Conservation (phyloP, 2,113 vertebrate genomes). For the Pomatorhinus ruficollis region DNA sequence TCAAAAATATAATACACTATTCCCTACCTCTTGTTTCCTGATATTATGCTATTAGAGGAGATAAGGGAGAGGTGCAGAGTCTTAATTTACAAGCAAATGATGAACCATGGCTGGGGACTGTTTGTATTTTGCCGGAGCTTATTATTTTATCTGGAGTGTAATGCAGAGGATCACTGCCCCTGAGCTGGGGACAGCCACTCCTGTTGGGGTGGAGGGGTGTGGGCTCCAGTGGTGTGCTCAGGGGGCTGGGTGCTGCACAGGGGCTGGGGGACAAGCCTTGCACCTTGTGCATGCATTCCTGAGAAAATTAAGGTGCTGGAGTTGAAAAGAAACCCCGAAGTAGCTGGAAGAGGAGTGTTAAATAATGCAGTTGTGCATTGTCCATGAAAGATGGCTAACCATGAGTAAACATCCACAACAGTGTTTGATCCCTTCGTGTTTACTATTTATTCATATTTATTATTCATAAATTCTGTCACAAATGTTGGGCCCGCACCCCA, state of each 20-base stretch:
- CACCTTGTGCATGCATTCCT: rapidly evolving
- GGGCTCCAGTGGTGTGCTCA: rapidly evolving
- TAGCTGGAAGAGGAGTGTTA: conserved; percentile 40
- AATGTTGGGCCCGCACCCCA: conserved; percentile 70
- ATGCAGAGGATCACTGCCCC: not conserved
- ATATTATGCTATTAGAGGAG: conserved; percentile 40
- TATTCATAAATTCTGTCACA: conserved; percentile 79
- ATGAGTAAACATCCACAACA: conserved; percentile 69
- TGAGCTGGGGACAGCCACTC: not conserved
- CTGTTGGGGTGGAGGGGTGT: not conserved
- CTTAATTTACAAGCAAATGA: conserved; percentile 63
- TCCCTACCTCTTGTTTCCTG: conserved; percentile 40
- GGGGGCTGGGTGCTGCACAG: not conserved
- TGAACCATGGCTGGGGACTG: conserved; percentile 22
- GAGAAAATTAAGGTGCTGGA: not conserved
- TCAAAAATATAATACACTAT: conserved; percentile 61
- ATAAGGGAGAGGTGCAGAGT: conserved; percentile 53
- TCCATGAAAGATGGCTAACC: conserved; percentile 65
- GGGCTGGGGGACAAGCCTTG: not conserved
- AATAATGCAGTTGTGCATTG: conserved; percentile 56
- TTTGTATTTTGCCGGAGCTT: conserved; percentile 54
- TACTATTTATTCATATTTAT: conserved; percentile 78
- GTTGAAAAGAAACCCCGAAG: not conserved
- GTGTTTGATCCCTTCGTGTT: conserved; percentile 74
- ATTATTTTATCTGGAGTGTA: conserved; percentile 42